phyloP scores from a whole-genome alignment of 2,797 vertebrate genomes.

The Pantherophis vulpinus region DNA sequence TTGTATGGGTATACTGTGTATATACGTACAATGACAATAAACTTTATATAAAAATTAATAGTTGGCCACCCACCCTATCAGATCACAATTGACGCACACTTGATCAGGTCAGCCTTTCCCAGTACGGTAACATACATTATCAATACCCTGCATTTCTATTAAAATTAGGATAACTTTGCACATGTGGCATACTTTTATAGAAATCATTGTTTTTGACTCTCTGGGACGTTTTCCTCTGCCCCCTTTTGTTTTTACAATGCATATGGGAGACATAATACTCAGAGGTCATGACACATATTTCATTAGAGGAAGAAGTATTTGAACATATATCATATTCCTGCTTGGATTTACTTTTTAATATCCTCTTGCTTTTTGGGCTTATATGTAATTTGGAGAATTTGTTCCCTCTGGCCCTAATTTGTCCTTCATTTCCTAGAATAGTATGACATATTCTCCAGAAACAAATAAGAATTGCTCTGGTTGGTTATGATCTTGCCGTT shows the following conservation, averaged over 20 bases:
- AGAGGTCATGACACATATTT: background rate
- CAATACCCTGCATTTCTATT: background rate
- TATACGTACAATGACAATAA: too few species aligned
- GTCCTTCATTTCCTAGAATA: background rate
- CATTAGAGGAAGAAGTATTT: slow-evolving; percentile 7
- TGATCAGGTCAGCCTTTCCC: background rate
- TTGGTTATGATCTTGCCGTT: background rate
- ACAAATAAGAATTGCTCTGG: background rate
- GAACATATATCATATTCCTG: background rate
- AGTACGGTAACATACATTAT: background rate
- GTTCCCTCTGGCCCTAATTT: background rate
- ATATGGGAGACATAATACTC: background rate
- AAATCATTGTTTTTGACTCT: background rate
- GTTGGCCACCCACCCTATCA: background rate
- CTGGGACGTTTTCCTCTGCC: background rate
- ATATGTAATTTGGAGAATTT: background rate
- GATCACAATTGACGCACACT: background rate
- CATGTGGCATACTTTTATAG: background rate
- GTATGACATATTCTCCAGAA: background rate
- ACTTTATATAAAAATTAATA: background rate
- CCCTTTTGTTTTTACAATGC: background rate
- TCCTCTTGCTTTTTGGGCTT: background rate
- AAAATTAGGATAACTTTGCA: background rate
- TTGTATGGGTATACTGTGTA: too few species aligned
- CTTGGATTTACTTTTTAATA: background rate